These are phyloP conservation scores for Rhynchonycteris naso DNA, from an alignment of 2,797 vertebrate genomes.

Conservation along the genomic window DNA sequence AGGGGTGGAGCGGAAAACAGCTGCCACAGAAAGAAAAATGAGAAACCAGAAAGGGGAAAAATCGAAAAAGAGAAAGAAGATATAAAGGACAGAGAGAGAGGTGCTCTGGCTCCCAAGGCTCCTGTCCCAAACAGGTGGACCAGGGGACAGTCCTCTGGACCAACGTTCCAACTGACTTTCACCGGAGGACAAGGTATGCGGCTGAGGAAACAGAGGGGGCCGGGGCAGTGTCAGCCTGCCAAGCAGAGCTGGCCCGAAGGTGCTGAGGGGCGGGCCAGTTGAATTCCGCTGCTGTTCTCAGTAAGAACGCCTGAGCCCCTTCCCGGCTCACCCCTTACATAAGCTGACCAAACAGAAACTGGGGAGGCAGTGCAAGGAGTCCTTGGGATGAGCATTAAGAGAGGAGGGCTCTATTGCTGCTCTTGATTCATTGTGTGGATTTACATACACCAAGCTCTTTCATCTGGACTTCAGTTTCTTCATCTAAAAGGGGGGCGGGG, in stretches of 20 bases:
- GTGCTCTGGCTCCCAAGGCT: conserved; percentile 20
- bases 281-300: not conserved
- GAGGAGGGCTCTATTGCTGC: not conserved
- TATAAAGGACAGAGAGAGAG: not conserved
- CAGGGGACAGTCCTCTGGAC: not conserved
- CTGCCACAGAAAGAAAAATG: not conserved
- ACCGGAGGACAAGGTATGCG: conserved; percentile 62
- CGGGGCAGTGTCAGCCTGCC: not conserved
- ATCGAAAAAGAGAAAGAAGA: not conserved
- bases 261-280: not conserved
- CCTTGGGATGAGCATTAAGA: not conserved
- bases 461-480: not conserved
- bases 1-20: conserved; percentile 2
- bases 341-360: not conserved
- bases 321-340: not conserved
- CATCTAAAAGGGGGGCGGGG: not conserved
- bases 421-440: not conserved
- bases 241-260: not conserved
- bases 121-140: not conserved
- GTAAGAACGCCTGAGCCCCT: not conserved
- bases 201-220: not conserved
- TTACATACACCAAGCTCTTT: not conserved
- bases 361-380: not conserved
- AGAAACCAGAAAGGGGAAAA: not conserved
- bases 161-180: conserved; percentile 3